These are phyloP conservation scores for Tursiops truncatus DNA, from an alignment of 2,113 vertebrate genomes.

Conservation along the genomic window DNA sequence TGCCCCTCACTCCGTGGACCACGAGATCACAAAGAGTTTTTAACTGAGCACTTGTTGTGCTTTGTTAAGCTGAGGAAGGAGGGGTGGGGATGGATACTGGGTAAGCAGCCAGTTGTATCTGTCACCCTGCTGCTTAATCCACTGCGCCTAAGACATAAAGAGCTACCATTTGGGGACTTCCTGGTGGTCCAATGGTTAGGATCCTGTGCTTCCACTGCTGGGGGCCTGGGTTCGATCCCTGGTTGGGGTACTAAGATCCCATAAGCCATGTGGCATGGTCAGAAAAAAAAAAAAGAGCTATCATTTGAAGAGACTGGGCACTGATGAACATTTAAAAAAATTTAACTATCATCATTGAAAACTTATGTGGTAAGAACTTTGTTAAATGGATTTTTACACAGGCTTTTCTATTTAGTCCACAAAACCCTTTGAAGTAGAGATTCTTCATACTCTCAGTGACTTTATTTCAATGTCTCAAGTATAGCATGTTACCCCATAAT, in stretches of 20 bases:
- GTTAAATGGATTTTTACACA: no score
- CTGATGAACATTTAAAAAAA: background rate
- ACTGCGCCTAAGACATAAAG: rapidly evolving
- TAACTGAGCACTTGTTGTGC: background rate
- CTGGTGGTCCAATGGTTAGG: no score
- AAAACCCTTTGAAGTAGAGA: background rate
- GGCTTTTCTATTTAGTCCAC: background rate
- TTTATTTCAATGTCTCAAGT: background rate
- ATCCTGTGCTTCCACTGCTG: no score
- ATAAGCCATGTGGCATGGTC: no score
- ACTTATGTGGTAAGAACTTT: no score
- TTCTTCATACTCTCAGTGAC: background rate
- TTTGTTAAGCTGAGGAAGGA: background rate
- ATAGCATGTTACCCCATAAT: background rate
- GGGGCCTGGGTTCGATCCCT: no score
- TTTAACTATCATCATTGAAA: rapidly evolving
- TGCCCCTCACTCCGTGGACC: background rate
- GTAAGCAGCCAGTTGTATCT: background rate
- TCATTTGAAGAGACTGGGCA: background rate
- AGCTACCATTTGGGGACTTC: background rate
- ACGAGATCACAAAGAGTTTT: background rate
- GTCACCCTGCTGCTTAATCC: background rate
- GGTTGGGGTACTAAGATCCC: no score
- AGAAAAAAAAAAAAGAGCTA: background rate
- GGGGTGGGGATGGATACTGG: background rate